A percentile compares a stretch with the other conserved stretches of the same genome.
phyloP scores from a whole-genome alignment of 1,140 invertebrate species.

The Portunus trituberculatus region DNA sequence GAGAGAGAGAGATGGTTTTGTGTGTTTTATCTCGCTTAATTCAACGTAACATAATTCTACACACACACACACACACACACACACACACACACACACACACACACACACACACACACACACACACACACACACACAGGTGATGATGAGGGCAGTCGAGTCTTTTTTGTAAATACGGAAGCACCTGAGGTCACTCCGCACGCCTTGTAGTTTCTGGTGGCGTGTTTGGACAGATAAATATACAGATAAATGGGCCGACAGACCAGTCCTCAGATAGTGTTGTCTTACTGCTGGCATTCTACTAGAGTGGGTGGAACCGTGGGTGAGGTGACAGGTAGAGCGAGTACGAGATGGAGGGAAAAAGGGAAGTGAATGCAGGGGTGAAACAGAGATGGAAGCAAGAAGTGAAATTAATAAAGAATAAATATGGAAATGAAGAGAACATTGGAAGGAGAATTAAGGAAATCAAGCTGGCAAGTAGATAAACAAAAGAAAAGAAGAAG shows the following conservation, averaged over 20 bases:
- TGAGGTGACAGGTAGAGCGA: no score
- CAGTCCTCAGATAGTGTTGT: no score
- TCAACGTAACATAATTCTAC: background rate
- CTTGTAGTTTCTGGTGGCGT: no score
- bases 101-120: background rate
- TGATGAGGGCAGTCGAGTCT: no score
- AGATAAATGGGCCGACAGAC: no score
- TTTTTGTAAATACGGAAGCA: background rate
- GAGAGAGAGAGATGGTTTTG: background rate
- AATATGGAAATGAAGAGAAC: background rate
- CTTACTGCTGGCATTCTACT: no score
- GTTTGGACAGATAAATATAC: no score
- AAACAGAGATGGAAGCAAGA: no score
- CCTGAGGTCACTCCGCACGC: background rate
- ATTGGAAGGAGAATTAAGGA: background rate
- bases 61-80: background rate
- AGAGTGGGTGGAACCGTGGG: no score
- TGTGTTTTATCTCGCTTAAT: background rate
- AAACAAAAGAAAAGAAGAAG: background rate
- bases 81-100: slow-evolving; percentile 4
- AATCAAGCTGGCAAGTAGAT: no score
- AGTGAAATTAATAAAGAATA: background rate
- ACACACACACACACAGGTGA: background rate
- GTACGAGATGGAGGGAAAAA: no score
- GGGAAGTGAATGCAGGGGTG: no score